Conservation (phyloP, 2,113 vertebrate species). For the Cyanoliseus patagonus region DNA sequence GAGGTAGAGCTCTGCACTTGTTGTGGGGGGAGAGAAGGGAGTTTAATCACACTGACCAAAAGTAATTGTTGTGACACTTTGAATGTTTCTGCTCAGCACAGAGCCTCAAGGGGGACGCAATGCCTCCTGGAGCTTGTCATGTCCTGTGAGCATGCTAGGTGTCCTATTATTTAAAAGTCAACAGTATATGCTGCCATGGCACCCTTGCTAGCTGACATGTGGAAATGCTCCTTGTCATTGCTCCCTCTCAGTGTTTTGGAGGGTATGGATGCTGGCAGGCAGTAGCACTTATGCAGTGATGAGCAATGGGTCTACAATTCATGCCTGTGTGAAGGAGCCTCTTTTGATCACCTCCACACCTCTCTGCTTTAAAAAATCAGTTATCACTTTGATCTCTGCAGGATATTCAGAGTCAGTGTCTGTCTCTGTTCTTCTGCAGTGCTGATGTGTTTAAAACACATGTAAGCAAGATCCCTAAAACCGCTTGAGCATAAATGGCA, state of each 20-base stretch:
- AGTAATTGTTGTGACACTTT: neutral
- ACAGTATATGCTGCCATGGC: neutral
- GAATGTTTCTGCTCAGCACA: neutral
- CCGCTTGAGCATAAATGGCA: neutral
- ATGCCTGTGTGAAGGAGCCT: neutral
- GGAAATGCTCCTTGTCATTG: neutral
- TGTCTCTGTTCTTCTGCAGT: neutral
- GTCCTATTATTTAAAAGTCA: neutral
- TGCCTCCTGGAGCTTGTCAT: neutral
- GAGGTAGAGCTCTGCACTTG: neutral
- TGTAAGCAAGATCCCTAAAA: conserved; percentile 19
- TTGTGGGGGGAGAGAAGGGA: neutral
- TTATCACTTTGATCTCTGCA: neutral
- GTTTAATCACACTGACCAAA: neutral
- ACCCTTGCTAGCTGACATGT: neutral
- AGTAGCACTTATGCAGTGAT: neutral
- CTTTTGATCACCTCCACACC: neutral
- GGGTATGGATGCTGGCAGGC: neutral
- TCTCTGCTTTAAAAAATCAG: neutral
- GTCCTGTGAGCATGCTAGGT: neutral
- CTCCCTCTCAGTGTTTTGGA: neutral
- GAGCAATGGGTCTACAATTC: neutral
- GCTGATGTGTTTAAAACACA: neutral
- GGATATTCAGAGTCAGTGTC: neutral
- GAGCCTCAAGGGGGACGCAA: neutral